Evolutionary conservation across 2,888 invertebrate genomes (phyloP), one percentile per base, ranked within the genome.

Genomic region (Nomada fabriciana): DNA sequence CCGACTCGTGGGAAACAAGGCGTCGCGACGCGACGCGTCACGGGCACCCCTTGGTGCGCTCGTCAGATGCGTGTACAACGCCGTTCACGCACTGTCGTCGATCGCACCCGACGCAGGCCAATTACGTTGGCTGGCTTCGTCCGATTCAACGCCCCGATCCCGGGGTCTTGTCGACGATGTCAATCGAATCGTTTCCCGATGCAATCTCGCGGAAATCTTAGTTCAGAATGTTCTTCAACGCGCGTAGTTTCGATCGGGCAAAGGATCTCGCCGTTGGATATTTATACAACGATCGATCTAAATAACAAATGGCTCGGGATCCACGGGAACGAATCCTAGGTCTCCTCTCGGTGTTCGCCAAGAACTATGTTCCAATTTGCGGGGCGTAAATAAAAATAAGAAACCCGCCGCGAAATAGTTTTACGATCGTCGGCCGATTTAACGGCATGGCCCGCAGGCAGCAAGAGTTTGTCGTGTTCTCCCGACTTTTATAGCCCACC

Each of bases 1-100:
- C 65, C 53, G 60, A 50, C 68, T 68, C 88, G 89, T 88, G 88
- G 89, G 88, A 89, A 88, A 88, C 72, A 63, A 69, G 79, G 70
- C 78, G 80, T 29, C 63, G 76, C 60, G 75, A 42, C 60, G 25
- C 60, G 72, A 23, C 59, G 36, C 25, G 55, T 65, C 61, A 65
- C 65, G 64, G 67, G 72, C 36, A 53, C 69, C 72, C 75, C 43
- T 73, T 52, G 59, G 70, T 23, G 61, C 64, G 50, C 29, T 50
- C 57, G 55, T 61, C 43, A 23, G 61, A 70, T 50, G 50, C 77
- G 76, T 36, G 77, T 25, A 75, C 23, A 57, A 59, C 52, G 53
- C 67, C 65, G 71, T 82, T 76, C 61, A 74, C 81, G 85, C 63
- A 60, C 29, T 43, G 65, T 72, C 71, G 71, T 61, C 70, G 76